Evolutionary conservation across 2,888 invertebrate species (phyloP), one percentile per base, ranked within the genome.

Genomic region (Rapana venosa): DNA sequence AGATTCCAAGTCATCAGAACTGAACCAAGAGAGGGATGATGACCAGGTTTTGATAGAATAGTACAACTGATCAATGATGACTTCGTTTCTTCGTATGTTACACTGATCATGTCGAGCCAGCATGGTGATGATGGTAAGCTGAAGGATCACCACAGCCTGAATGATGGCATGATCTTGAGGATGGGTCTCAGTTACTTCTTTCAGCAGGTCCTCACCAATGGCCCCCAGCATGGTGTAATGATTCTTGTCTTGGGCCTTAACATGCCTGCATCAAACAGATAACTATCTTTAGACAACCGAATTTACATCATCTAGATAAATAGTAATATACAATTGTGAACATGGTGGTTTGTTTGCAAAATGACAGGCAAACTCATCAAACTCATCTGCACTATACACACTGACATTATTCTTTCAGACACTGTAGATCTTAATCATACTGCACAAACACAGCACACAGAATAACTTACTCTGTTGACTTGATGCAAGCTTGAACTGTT

Each of bases 121-220:
- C 30, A 85, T 58, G 56, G 84, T 30, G 30, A 85, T n/a, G 15
- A 85, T 85, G 56, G 84, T n/a, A 2, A 85, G 84, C 58, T 85
- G 84, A 1, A 85, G 84, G 26, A 85, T n/a, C 17, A 85, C 84
- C 58, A 58, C 58, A 47, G 58, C 36, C n/a, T 85, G 84, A 17
- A 85, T 58, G 17, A 85, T 13, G 22, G 8, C 26, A 56, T 85
- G 58, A 17, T 56, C 13, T 11, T n/a, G 0, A n/a, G 6, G 36
- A 47, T 85, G 84, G 13, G 84, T 85, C 30, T 58, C 84, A 1
- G 84, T 85, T 30, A 85, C 84, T 30, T 85, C 84, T 11, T 85
- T 47, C n/a, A 85, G 58, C 84, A 85, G 26, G 84, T 85, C 84
- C 20, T 47, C 84, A 85, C 84, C 26, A 30, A 85, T 58, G 22